Percentiles rank a stretch among this genome's conserved stretches.
These are phyloP conservation scores for Aselliscus stoliczkanus DNA, from an alignment of 2,797 vertebrate genomes.

Conservation along the genomic window DNA sequence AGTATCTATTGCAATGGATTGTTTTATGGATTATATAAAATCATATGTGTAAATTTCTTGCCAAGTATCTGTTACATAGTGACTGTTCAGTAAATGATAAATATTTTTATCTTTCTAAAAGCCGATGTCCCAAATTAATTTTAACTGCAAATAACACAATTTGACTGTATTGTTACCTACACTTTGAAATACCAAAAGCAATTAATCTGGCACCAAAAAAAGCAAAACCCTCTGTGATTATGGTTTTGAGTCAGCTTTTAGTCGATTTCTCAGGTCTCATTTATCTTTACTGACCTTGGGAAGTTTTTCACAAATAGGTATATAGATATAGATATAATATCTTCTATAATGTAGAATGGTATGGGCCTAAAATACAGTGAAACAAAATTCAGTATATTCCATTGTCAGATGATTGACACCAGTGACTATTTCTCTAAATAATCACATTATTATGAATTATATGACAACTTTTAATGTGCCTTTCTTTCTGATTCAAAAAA, in stretches of 20 bases:
- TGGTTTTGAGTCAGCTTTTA: background rate
- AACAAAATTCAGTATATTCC: background rate
- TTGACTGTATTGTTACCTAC: background rate
- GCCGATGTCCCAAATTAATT: slow-evolving; percentile 27
- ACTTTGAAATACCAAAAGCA: background rate
- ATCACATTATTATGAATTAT: slow-evolving; percentile 62
- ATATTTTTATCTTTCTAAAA: slow-evolving; percentile 30
- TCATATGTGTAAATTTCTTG: background rate
- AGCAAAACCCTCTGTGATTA: background rate
- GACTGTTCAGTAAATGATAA: background rate
- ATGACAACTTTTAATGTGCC: slow-evolving; percentile 41
- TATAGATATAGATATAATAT: background rate
- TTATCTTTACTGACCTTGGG: background rate
- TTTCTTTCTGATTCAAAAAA: slow-evolving; percentile 56
- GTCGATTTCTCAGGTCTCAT: background rate
- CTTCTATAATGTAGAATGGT: background rate
- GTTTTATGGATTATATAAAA: slow-evolving; percentile 9
- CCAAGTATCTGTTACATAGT: background rate
- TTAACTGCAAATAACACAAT: slow-evolving; percentile 19
- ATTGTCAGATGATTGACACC: background rate
- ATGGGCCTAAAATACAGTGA: background rate
- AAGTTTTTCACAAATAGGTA: background rate
- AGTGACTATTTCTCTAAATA: slow-evolving; percentile 30
- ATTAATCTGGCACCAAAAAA: background rate
- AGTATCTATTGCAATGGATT: background rate